Conservation (phyloP, 2,797 vertebrate species). For the Ptychadena robeensis region DNA sequence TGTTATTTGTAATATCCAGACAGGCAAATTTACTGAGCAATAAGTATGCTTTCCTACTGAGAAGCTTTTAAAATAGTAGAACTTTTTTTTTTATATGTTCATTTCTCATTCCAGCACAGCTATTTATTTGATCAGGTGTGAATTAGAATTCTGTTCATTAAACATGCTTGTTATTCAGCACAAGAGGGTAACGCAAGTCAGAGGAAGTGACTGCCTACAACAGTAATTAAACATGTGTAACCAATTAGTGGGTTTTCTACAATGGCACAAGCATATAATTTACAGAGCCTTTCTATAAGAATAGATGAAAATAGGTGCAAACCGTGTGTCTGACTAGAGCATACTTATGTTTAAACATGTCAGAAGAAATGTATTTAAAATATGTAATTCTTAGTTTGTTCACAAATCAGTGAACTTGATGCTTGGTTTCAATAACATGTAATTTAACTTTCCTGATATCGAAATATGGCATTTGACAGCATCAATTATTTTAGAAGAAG, state of each 20-base stretch:
- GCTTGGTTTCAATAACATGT: slow-evolving; percentile 70
- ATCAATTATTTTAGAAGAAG: slow-evolving; percentile 65
- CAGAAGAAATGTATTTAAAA: slow-evolving; percentile 77
- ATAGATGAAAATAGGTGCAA: slow-evolving; percentile 78
- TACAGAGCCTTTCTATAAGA: slow-evolving; percentile 82
- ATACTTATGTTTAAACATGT: slow-evolving; percentile 76
- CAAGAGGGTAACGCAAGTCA: slow-evolving; percentile 83
- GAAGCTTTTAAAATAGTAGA: slow-evolving; percentile 56
- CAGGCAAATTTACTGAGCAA: slow-evolving; percentile 62
- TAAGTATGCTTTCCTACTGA: slow-evolving; percentile 59
- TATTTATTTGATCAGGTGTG: slow-evolving; percentile 89
- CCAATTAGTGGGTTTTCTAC: slow-evolving; percentile 92
- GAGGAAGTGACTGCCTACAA: slow-evolving; percentile 92
- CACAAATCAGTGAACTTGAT: slow-evolving; percentile 68
- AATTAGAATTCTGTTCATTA: slow-evolving; percentile 83
- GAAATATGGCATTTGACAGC: slow-evolving; percentile 70
- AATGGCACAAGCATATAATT: slow-evolving; percentile 90
- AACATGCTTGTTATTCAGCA: slow-evolving; percentile 79
- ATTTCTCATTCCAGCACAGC: slow-evolving; percentile 69
- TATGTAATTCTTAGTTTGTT: slow-evolving; percentile 76
- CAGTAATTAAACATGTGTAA: slow-evolving; percentile 98
- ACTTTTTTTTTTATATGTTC: slow-evolving; percentile 67
- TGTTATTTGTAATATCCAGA: background rate
- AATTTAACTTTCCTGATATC: slow-evolving; percentile 70
- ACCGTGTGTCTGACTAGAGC: slow-evolving; percentile 73